Evolutionary conservation across 1,140 invertebrate species (phyloP), one percentile per base, ranked within the genome.

Genomic region (Tachypleus tridentatus): DNA sequence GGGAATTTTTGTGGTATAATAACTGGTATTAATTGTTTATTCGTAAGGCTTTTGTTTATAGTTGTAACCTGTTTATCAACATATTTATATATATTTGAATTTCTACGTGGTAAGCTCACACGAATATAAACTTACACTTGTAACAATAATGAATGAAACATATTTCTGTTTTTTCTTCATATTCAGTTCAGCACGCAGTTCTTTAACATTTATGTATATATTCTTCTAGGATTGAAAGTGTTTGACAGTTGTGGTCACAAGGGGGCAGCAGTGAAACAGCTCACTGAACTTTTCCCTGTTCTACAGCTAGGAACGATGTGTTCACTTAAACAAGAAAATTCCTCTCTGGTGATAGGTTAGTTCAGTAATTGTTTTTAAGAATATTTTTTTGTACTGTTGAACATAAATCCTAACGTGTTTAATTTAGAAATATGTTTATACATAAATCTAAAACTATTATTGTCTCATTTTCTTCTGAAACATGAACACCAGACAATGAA

Each of bases 181-280:
- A 61, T 10, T 58, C 7, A 7, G 47, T 11, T 29, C 8, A 50
- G 29, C 29, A 49, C 52, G 59, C 51, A 6, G 10, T 50, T 49
- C 8, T 61, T 60, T 60, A 4, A 50, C 7, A 54, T 47, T 58
- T 8, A n/a, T 11, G 11, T 53, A n/a, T 64, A 4, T 49, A 61
- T 8, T 48, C 5, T 65, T 9, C 11, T 53, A 72, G 71, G 71
- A 52, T 61, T 72, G 49, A 66, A 66, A 64, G 66, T 70, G 8
- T 71, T 69, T 57, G 71, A 72, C 49, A 69, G 63, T 8, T 72
- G 71, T 49, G 68, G 68, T 5, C 67, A 69, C 11, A 64, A 58
- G 52, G 68, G 67, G 6, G 54, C 67, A 47, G 64, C 68, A 11
- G 64, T 61, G 64, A 54, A 47, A 6, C 66, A 69, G 53, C 63